Percentiles rank a stretch among this genome's conserved stretches.
These are phyloP conservation scores for Pilophorus perplexus DNA, from an alignment of 2,888 invertebrate species.

Conservation along the genomic window DNA sequence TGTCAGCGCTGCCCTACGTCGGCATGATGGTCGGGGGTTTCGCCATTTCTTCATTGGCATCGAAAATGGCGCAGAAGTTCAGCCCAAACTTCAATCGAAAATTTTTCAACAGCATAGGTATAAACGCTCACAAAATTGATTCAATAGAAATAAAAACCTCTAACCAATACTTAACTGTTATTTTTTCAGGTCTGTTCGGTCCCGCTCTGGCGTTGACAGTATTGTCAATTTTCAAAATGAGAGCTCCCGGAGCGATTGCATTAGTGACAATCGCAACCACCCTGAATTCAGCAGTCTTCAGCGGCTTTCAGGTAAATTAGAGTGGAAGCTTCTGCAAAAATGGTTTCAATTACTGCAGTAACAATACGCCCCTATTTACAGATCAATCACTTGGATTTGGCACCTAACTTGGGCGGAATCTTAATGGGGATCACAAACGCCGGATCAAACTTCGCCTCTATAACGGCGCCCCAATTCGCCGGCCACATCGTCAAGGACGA, in stretches of 20 bases:
- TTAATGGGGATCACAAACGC: constrained; percentile 84
- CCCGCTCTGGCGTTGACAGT: constrained; percentile 54
- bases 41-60: constrained; percentile 65
- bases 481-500: constrained; percentile 67
- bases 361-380: too few relatives aligned
- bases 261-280: constrained; percentile 71
- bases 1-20: constrained; percentile 71
- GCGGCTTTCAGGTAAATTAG: too few relatives aligned
- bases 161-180: too few relatives aligned
- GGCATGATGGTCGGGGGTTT: constrained; percentile 70
- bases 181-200: constrained; percentile 50
- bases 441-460: constrained; percentile 72
- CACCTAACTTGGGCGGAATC: constrained; percentile 78
- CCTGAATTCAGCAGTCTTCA: constrained; percentile 70
- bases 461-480: constrained; percentile 72
- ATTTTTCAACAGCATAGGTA: constrained; percentile 65
- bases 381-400: constrained; percentile 79
- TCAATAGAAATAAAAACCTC: too few relatives aligned
- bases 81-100: constrained; percentile 61
- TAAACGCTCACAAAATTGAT: too few relatives aligned
- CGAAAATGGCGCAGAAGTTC: constrained; percentile 58
- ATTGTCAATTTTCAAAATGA: constrained; percentile 49
- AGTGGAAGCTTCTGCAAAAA: too few relatives aligned
- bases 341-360: too few relatives aligned
- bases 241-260: constrained; percentile 59